Evolutionary conservation across 2,113 vertebrate species (phyloP).

Genomic region (Poecilia latipinna): DNA sequence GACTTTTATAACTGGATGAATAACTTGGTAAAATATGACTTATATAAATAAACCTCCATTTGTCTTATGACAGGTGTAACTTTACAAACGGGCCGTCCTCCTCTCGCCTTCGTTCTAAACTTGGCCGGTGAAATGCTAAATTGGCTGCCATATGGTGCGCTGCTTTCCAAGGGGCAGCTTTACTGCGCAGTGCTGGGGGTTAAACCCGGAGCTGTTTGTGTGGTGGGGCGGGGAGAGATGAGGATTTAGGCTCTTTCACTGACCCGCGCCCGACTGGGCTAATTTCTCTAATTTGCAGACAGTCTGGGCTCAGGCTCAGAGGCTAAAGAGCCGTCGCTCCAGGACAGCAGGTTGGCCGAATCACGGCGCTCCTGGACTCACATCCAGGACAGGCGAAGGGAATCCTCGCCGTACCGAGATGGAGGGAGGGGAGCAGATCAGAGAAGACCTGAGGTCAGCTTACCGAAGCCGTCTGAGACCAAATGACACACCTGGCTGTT

Average conservation of each 20-base stretch:
- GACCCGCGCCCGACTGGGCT: constrained; percentile 63
- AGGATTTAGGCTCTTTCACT: constrained; percentile 70
- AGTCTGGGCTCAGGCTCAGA: constrained; percentile 77
- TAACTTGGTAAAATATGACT: too few relatives aligned
- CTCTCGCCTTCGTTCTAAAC: constrained; percentile 9
- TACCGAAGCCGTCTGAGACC: constrained; percentile 40
- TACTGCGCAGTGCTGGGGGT: constrained; percentile 49
- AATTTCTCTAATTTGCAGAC: constrained; percentile 84
- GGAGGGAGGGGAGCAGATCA: constrained; percentile 37
- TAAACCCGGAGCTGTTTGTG: constrained; percentile 22
- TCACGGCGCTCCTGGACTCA: constrained; percentile 43
- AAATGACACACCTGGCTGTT: constrained; percentile 21
- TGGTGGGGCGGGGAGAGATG: constrained; percentile 12
- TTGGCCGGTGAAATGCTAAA: constrained; percentile 64
- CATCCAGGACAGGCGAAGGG: constrained; percentile 41
- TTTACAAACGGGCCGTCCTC: not conserved
- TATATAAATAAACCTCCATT: too few relatives aligned
- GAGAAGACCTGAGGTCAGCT: constrained; percentile 56
- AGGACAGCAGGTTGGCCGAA: constrained; percentile 26
- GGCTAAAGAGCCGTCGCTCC: constrained; percentile 50
- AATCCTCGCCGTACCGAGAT: constrained; percentile 17
- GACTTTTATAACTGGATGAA: too few relatives aligned
- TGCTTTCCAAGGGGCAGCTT: constrained; percentile 55
- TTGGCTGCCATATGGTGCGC: constrained; percentile 75
- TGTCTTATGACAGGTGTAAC: too few relatives aligned